Base-by-base conservation (phyloP, 2,113 vertebrate species). In the Emydura subglobosa region DNA sequence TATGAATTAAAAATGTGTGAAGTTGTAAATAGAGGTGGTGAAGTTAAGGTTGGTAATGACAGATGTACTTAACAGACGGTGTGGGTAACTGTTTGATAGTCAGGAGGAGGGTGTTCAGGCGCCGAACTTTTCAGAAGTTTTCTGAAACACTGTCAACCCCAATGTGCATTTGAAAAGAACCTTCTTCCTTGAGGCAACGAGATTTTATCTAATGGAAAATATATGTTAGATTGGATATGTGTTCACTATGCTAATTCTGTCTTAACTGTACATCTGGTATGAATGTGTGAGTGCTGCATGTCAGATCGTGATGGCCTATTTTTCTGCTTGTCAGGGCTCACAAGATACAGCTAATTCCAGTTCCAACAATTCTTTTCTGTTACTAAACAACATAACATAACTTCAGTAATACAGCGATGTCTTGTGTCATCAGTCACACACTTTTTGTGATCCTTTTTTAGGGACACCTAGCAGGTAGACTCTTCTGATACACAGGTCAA, bases 1-100 rank as follows among this genome's bases (percentile, higher is more conserved):
- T 93, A 86, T 91, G 91, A 96, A 96, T 97, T 97, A 87, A 90
- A 98, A 98, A 97, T 81, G 96, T 98, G 96, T 94, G 85, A 98
- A 97, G 97, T 95, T 97, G 94, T 95, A 98, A 98, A 98, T 96
- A 98, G 97, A 97, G 83, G 97, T 96, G 92, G 95, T 97, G 97
- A 98, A 16, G 84, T 96, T 95, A 61, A 47, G 72, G 93, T 94
- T 92, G 85, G 83, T 96, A 96, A 89, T 93, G 96, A 95, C 93
- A 95, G 96, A 98, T 97, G 96, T 93, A 96, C 84, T 98, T 98
- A 97, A 94, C 97, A 98, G 98, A 97, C 98, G 97, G 96, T 97
- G 93, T 97, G 88, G 93, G 95, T 89, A 96, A 80, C 82, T 44
- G 19, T 87, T 97, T 97, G 94, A 91, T 94, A 83, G 87, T 95